Conservation (phyloP, 1,140 invertebrate genomes). For the Sitophilus oryzae region DNA sequence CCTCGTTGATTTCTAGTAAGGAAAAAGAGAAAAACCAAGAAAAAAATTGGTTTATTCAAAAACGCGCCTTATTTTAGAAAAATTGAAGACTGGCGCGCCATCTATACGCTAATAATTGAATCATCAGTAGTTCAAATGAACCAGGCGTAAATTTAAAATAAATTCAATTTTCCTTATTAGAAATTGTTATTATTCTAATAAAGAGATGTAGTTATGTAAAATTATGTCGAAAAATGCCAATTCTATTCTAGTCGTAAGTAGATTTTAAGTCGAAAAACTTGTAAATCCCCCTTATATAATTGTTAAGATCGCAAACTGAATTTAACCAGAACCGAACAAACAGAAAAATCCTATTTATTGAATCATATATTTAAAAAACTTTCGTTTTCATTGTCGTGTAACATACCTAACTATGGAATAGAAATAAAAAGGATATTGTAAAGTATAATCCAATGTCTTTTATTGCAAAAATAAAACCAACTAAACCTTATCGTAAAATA, state of each 20-base stretch:
- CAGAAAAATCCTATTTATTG: conserved; percentile 21
- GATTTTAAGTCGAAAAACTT: not conserved
- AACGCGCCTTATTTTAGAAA: too few relatives aligned
- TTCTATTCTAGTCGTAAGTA: not conserved
- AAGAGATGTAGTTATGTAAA: not conserved
- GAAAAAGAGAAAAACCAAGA: too few relatives aligned
- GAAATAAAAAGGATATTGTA: not conserved
- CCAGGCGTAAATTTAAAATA: not conserved
- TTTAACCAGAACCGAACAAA: conserved; percentile 5
- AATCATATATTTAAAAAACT: conserved; percentile 34
- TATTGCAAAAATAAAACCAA: too few relatives aligned
- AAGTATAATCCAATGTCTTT: too few relatives aligned
- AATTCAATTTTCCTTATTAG: not conserved
- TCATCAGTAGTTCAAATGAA: too few relatives aligned
- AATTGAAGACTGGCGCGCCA: too few relatives aligned
- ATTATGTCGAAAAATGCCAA: conserved; percentile 4
- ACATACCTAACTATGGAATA: conserved; percentile 15
- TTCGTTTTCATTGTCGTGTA: conserved; percentile 43
- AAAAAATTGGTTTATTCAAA: too few relatives aligned
- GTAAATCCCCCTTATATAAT: not conserved
- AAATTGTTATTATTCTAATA: not conserved
- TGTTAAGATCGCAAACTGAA: conserved; percentile 37
- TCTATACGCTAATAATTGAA: too few relatives aligned
- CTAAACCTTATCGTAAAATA: too few relatives aligned
- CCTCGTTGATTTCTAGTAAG: too few relatives aligned